Evolutionary conservation across 2,797 vertebrate genomes (phyloP).

Genomic region (Alcedo atthis): DNA sequence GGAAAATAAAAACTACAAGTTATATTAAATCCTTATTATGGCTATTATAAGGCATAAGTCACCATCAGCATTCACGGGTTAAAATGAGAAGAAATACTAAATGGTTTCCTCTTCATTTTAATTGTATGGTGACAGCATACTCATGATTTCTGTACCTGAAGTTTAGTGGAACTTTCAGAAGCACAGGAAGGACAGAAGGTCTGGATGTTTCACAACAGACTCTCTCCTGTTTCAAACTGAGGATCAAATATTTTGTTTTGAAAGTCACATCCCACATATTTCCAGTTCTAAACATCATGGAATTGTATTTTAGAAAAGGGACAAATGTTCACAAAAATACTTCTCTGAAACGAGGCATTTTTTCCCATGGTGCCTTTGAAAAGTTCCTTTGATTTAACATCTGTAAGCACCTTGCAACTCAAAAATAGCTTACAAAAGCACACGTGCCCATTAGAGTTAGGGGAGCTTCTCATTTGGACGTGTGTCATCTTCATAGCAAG

Average conservation of each 20-base stretch:
- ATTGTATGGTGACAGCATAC: not conserved
- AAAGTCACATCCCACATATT: not conserved
- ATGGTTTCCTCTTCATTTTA: not conserved
- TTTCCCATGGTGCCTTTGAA: not conserved
- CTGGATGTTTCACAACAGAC: not conserved
- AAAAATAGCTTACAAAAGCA: not conserved
- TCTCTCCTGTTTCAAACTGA: not conserved
- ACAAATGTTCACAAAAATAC: not conserved
- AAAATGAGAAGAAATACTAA: not conserved
- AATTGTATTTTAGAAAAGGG: not conserved
- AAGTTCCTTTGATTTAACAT: not conserved
- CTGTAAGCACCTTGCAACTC: not conserved
- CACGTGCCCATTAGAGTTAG: not conserved
- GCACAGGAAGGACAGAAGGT: not conserved
- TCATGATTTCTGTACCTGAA: not conserved
- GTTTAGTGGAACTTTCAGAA: not conserved
- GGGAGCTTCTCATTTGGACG: not conserved
- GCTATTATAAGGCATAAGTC: not conserved
- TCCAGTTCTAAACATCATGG: not conserved
- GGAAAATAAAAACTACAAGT: not conserved
- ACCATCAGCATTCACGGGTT: not conserved
- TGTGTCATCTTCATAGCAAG: not conserved
- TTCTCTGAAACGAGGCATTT: not conserved
- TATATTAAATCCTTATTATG: not conserved
- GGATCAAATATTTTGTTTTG: not conserved